Evolutionary conservation across 2,113 vertebrate species (phyloP), one percentile per base, ranked within the genome.

Genomic region (Ptychochromis oligacanthus): DNA sequence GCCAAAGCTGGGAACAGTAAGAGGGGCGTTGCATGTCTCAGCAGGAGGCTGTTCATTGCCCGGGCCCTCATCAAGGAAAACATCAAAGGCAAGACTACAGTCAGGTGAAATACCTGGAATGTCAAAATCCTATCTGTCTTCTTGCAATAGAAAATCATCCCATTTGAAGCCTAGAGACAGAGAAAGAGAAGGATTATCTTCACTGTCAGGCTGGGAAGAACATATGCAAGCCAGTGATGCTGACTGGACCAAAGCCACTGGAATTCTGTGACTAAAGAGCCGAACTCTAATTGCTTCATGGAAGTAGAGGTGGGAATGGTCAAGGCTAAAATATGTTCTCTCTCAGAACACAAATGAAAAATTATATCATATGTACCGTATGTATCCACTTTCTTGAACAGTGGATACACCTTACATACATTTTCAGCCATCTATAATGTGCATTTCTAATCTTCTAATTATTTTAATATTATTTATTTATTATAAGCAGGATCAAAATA

Each of bases 101-200:
- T 78, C 91, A 92, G 88, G 87, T 91, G 88, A 90, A 84, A 88
- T 93, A 78, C 43, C 74, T 87, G 89, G 82, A 67, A 79, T 87
- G 81, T 80, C 86, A 79, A 36, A 65, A 24, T 80, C 75, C 54
- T 76, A 49, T 88, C 84, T 89, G 86, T 82, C 79, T 88, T 79
- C 59, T 78, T 88, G 87, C 24, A 80, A 80, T 24, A 43, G 49
- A 87, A 84, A 88, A 84, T 46, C 34, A 3, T 61, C 28, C 18
- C 20, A 52, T 52, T 70, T 28, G 52, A 52, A 52, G 65, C 46
- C 43, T 10, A 81, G 55, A 79, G 85, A 77, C 10, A 15, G 18
- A 46, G 67, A 76, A 74, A 89, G 52, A 79, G 57, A 40, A 77
- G 74, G 81, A 84, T 84, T 83, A 75, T 80, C 56, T 74, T 87